Base-by-base conservation (phyloP, 2,888 invertebrate genomes). In the Phlogophora meticulosa region DNA sequence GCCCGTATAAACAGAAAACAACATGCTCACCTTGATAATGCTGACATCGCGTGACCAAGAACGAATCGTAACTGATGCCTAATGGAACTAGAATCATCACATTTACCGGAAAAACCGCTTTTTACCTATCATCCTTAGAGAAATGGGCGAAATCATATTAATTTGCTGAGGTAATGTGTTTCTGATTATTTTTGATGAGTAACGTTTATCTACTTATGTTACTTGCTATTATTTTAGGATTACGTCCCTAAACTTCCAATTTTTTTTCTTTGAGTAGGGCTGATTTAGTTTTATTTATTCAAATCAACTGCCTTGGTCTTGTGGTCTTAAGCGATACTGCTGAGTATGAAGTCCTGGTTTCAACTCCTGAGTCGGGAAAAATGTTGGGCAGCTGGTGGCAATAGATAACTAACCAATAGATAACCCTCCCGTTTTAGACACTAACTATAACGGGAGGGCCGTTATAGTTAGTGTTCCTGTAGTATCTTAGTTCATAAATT, bases 61-160 rank as follows among this genome's bases (percentile, higher is more conserved):
- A 90, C 90, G 90, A 92, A 94, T 92, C 89, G 91, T 92, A 92
- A 92, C 94, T 88, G 93, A 93, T 91, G 91, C 91, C 90, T 94
- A 94, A 94, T 94, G 94, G 93, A 93, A 92, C 88, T 85, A 85
- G 89, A 81, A 93, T 94, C 94, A 94, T 93, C 94, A 92, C 90
- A 90, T 93, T 93, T 91, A 90, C 91, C 87, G 87, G 88, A 87
- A 88, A 76, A 91, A 90, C 87, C 83, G 88, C 88, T 89, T 92
- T 92, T 90, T 91, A 91, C 90, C 87, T 90, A 93, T 92, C 92
- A 91, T 91, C 89, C 87, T 88, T 84, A 87, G 86, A 90, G 87
- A 87, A 91, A 91, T 88, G 83, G 82, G 77, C 82, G 79, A 87
- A 89, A 92, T 88, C 82, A 88, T 89, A 88, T 88, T 89, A 88